Conservation (phyloP, 2,797 vertebrate genomes). For the Intellagama lesueurii region DNA sequence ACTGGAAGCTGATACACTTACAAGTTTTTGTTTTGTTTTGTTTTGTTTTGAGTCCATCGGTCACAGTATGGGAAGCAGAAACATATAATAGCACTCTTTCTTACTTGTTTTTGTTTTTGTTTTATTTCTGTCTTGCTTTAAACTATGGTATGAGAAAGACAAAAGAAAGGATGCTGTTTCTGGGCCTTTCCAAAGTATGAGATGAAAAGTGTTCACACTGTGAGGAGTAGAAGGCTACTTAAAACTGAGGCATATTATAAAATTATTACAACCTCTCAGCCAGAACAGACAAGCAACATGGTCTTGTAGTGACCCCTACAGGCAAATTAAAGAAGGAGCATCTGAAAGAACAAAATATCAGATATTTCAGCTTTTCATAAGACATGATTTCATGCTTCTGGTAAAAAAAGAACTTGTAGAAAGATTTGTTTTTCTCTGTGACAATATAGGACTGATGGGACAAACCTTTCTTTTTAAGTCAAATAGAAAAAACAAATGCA, state of each 20-base stretch:
- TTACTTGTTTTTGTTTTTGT: neutral
- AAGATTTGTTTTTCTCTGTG: neutral
- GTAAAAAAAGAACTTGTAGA: neutral
- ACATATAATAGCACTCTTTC: fast-evolving
- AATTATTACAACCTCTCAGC: fast-evolving
- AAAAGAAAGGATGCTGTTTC: neutral
- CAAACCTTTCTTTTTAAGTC: neutral
- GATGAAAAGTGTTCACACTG: fast-evolving
- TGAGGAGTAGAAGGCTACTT: fast-evolving
- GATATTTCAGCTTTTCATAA: fast-evolving
- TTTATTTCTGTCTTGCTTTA: constrained; percentile 4
- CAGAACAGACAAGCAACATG: fast-evolving
- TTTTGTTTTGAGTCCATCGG: neutral
- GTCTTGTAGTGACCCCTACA: constrained; percentile 54
- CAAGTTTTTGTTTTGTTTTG: neutral
- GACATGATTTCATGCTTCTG: neutral
- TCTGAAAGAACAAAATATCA: fast-evolving
- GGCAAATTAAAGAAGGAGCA: fast-evolving
- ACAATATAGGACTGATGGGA: neutral
- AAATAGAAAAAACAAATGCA: no score
- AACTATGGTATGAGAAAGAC: neutral
- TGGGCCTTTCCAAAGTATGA: neutral
- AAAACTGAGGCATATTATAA: neutral
- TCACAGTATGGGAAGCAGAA: neutral
- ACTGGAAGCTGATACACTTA: neutral